phyloP scores from a whole-genome alignment of 2,113 vertebrate species.

The Mormyrus iriodes region DNA sequence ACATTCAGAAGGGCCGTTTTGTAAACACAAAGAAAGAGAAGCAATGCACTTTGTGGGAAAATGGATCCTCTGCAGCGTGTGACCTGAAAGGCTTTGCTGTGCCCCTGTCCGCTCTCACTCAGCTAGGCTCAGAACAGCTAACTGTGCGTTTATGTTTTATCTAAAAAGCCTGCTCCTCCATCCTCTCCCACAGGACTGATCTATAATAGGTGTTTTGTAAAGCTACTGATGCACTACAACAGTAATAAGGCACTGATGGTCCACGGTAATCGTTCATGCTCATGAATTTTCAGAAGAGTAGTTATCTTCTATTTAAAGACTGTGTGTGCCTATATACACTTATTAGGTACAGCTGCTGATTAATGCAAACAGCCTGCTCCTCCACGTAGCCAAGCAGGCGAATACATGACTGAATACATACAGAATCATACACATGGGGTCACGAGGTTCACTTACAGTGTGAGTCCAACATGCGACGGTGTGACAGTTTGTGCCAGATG shows the following conservation, averaged over 20 bases:
- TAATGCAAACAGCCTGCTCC: background rate
- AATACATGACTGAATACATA: background rate
- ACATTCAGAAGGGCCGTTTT: background rate
- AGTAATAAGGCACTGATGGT: background rate
- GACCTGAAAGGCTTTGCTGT: background rate
- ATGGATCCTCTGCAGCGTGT: background rate
- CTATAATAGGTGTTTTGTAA: conserved; percentile 12
- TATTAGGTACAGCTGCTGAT: background rate
- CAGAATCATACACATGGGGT: background rate
- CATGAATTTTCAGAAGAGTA: background rate
- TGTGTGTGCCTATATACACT: background rate
- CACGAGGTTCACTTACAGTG: background rate
- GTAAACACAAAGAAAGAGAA: background rate
- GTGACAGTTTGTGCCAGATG: background rate
- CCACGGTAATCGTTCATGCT: background rate
- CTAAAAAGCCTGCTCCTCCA: background rate
- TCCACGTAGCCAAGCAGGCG: background rate
- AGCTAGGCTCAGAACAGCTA: background rate
- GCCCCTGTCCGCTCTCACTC: background rate
- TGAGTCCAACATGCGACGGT: background rate
- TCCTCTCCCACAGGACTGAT: background rate
- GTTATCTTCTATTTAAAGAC: conserved; percentile 16
- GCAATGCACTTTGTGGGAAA: background rate
- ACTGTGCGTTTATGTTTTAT: background rate
- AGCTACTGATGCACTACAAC: background rate